These are phyloP conservation scores for Cataglyphis cursor DNA, from an alignment of 2,888 invertebrate species.

Conservation along the genomic window DNA sequence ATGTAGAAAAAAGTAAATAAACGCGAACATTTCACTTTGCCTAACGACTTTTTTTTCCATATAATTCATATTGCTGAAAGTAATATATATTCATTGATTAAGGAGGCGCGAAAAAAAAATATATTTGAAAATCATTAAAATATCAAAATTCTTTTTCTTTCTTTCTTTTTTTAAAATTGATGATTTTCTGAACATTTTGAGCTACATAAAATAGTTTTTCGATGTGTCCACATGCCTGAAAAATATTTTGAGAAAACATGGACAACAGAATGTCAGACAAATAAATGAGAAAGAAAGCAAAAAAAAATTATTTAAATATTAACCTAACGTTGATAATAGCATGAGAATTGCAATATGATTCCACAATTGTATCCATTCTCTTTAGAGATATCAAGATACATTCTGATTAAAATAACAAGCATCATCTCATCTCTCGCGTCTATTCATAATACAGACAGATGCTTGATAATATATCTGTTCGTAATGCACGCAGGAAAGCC, in stretches of 20 bases:
- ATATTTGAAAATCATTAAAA: too few species aligned
- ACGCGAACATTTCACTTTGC: background rate
- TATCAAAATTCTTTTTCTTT: too few species aligned
- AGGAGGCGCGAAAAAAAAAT: too few species aligned
- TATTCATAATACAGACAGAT: background rate
- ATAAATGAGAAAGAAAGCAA: too few species aligned
- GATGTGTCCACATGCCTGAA: too few species aligned
- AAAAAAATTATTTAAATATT: background rate
- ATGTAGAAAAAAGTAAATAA: background rate
- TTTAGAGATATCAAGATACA: background rate
- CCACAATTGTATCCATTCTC: background rate
- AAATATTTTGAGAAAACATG: too few species aligned
- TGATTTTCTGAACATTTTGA: too few species aligned
- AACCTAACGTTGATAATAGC: background rate
- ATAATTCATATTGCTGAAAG: too few species aligned
- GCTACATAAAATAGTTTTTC: too few species aligned
- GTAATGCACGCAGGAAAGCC: conserved; percentile 2
- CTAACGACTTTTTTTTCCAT: background rate
- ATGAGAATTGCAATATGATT: background rate
- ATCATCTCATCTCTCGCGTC: conserved; percentile 1
- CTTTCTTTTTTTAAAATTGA: too few species aligned
- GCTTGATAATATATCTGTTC: conserved; percentile 2
- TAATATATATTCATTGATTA: too few species aligned
- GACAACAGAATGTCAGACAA: too few species aligned
- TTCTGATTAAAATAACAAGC: background rate